Percentiles rank a stretch among this genome's conserved stretches.
Evolutionary conservation across 2,113 vertebrate genomes (phyloP).

Genomic region (Pan paniscus): DNA sequence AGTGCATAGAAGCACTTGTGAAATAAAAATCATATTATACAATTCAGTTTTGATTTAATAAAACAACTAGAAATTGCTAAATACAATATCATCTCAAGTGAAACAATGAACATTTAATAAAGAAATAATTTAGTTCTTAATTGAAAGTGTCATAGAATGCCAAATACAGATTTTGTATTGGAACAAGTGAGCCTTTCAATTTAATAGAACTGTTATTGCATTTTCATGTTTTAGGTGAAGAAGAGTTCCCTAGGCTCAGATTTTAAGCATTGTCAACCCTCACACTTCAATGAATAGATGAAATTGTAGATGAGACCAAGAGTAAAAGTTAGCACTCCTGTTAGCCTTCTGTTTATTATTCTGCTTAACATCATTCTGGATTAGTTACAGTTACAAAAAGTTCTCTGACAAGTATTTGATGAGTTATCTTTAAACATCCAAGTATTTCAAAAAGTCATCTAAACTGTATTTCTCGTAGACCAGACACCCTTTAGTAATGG

Average conservation of each 20-base stretch:
- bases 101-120: background rate
- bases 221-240: background rate
- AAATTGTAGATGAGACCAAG: background rate
- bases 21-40: background rate
- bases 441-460: background rate
- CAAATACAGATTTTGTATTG: background rate
- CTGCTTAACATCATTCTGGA: background rate
- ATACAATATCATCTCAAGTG: background rate
- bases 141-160: background rate
- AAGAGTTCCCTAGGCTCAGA: background rate
- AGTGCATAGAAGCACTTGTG: background rate
- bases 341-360: background rate
- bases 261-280: background rate
- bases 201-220: background rate
- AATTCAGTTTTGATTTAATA: background rate
- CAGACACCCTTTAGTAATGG: background rate
- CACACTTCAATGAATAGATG: background rate
- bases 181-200: background rate
- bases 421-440: background rate
- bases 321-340: background rate
- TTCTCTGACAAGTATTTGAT: background rate
- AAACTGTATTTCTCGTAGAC: background rate
- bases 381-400: background rate
- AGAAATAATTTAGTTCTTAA: constrained; percentile 1
- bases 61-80: background rate